These are phyloP conservation scores for Nothocercus julius DNA, from an alignment of 2,113 vertebrate genomes.

Conservation along the genomic window DNA sequence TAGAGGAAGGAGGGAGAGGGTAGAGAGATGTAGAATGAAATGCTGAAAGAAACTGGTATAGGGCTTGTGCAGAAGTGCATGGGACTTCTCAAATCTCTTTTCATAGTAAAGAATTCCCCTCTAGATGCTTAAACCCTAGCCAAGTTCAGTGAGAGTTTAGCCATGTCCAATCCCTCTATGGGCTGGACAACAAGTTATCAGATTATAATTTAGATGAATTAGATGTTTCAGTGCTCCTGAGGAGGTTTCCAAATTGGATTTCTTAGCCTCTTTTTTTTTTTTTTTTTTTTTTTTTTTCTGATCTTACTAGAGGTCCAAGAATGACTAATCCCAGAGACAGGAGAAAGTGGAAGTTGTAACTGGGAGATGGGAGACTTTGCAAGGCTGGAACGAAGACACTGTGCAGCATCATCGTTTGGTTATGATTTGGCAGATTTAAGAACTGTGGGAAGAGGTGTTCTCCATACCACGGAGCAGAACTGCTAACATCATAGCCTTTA, in stretches of 20 bases:
- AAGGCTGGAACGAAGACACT: not conserved
- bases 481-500: constrained; percentile 14
- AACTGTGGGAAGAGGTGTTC: constrained; percentile 41
- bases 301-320: not conserved
- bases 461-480: constrained; percentile 22
- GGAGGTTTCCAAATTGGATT: not conserved
- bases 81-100: not conserved
- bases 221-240: not conserved
- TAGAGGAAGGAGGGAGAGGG: accelerated
- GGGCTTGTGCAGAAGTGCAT: not conserved
- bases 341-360: not conserved
- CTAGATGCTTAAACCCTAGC: not conserved
- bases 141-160: not conserved
- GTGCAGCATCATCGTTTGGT: constrained; percentile 21
- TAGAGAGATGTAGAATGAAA: not conserved
- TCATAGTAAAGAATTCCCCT: accelerated
- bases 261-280: not conserved
- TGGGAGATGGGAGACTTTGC: not conserved
- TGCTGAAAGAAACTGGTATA: not conserved
- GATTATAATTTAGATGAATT: not conserved
- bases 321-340: not conserved
- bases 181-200: not conserved
- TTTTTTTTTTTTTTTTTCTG: not conserved
- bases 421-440: constrained; percentile 33
- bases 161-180: not conserved